phyloP scores from a whole-genome alignment of 2,888 invertebrate species.

The Clitarchus hookeri region DNA sequence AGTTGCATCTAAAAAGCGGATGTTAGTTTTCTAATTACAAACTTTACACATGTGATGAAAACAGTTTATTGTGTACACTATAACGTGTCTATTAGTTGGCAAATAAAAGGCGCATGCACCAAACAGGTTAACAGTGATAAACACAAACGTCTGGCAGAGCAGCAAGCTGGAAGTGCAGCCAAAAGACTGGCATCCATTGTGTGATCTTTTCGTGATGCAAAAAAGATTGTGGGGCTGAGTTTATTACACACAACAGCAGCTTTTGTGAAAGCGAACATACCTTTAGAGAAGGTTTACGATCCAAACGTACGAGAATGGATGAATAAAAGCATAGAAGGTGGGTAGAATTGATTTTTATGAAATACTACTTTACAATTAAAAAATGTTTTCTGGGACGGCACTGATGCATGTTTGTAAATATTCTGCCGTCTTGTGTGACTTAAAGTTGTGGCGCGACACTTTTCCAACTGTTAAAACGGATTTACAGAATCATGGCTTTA shows the following conservation, averaged over 20 bases:
- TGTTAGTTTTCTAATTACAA: background rate
- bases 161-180: background rate
- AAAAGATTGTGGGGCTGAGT: background rate
- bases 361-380: too few species aligned
- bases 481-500: too few species aligned
- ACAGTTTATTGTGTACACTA: background rate
- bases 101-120: background rate
- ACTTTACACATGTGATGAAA: background rate
- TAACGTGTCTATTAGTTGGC: background rate
- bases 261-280: background rate
- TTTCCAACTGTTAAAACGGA: too few species aligned
- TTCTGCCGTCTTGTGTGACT: too few species aligned
- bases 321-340: background rate
- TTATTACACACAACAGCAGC: background rate
- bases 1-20: background rate
- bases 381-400: too few species aligned
- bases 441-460: too few species aligned
- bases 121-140: background rate
- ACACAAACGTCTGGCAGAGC: background rate
- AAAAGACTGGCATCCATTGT: background rate
- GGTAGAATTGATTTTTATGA: too few species aligned
- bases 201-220: background rate
- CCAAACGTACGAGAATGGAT: conserved; percentile 4
- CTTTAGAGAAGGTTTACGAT: background rate
- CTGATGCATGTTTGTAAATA: too few species aligned